phyloP scores from a whole-genome alignment of 2,113 vertebrate species.

The Pterocles orientalis region DNA sequence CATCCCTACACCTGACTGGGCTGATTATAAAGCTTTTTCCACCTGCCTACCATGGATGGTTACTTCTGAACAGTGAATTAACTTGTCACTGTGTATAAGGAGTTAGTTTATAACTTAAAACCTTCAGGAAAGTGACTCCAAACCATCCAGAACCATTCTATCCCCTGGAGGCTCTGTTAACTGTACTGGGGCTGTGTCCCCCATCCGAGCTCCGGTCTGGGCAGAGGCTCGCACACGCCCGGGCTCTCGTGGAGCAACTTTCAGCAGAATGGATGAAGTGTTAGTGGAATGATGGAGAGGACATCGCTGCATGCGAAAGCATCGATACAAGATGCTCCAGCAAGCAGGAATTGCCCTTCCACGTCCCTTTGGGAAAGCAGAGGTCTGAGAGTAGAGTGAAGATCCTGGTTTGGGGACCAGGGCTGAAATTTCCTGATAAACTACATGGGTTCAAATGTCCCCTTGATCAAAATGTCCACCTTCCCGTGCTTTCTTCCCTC shows the following conservation, averaged over 20 bases:
- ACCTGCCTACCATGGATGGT: not conserved
- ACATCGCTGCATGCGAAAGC: not conserved
- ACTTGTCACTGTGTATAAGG: too few species aligned
- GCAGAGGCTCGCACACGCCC: not conserved
- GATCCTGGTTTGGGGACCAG: not conserved
- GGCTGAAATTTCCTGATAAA: not conserved
- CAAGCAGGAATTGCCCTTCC: not conserved
- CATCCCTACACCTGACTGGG: not conserved
- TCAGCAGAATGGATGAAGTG: accelerated
- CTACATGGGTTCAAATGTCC: accelerated
- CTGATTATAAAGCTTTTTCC: not conserved
- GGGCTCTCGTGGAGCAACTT: not conserved
- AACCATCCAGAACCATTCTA: not conserved
- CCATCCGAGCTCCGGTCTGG: not conserved
- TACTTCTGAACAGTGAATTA: not conserved
- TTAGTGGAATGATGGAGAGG: not conserved
- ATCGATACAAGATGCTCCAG: accelerated
- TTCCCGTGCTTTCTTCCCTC: not conserved
- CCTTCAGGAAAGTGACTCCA: not conserved
- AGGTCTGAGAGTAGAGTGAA: not conserved
- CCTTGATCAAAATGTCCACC: not conserved
- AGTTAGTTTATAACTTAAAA: not conserved
- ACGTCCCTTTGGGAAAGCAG: not conserved
- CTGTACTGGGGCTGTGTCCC: not conserved
- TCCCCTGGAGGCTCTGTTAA: not conserved